A percentile compares a stretch with the other conserved stretches of the same genome.
These are phyloP conservation scores for Zygaena filipendulae DNA, from an alignment of 2,888 invertebrate genomes.

Conservation along the genomic window DNA sequence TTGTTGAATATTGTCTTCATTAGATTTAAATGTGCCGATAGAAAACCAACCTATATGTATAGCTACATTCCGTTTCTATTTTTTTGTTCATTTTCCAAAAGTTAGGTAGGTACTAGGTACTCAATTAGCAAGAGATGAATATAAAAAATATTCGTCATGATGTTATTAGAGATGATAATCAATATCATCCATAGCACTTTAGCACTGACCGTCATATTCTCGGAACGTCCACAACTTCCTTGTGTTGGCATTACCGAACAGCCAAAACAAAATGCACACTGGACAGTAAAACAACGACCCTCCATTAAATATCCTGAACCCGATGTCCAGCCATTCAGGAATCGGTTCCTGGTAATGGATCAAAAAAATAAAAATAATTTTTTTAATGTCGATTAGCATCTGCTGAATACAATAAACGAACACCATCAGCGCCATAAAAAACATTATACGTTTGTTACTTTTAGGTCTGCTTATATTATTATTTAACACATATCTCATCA, in stretches of 20 bases:
- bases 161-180: too few relatives aligned
- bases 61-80: too few relatives aligned
- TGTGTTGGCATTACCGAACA: conserved; percentile 45
- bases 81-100: too few relatives aligned
- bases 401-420: conserved; percentile 47
- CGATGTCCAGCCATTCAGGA: conserved; percentile 13
- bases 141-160: too few relatives aligned
- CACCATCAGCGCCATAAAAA: conserved; percentile 40
- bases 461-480: conserved; percentile 27
- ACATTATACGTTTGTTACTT: conserved; percentile 29
- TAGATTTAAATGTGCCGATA: too few relatives aligned
- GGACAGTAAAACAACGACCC: conserved; percentile 42
- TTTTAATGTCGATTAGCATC: conserved; percentile 33
- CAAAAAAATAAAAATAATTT: conserved; percentile 24
- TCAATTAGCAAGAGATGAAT: too few relatives aligned
- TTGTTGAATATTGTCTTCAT: too few relatives aligned
- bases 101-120: too few relatives aligned
- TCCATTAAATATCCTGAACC: conserved; percentile 21
- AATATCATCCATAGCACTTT: too few relatives aligned
- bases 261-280: conserved; percentile 44
- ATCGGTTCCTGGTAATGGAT: conserved; percentile 13
- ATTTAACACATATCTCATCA: conserved; percentile 31
- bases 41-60: too few relatives aligned
- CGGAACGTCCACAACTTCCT: conserved; percentile 38
- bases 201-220: too few relatives aligned